A percentile compares a stretch with the other conserved stretches of the same genome.
Evolutionary conservation across 2,113 vertebrate species (phyloP).

Genomic region (Promerops cafer): DNA sequence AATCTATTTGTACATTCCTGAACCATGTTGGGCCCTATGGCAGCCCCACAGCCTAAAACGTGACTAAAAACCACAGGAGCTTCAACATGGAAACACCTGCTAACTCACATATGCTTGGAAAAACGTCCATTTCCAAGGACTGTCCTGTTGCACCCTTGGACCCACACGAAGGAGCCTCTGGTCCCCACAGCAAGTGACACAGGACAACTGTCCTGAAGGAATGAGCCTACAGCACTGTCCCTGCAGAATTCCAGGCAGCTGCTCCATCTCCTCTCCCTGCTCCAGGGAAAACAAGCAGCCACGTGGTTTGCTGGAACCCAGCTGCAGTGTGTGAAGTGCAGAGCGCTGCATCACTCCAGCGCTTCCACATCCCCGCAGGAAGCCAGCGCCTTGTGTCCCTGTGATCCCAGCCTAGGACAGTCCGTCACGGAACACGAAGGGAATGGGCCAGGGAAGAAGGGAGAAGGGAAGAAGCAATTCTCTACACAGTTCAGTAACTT

Average conservation of each 20-base stretch:
- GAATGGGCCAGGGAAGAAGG: background rate
- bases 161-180: background rate
- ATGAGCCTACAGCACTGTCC: background rate
- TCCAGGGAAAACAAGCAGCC: background rate
- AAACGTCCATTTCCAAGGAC: background rate
- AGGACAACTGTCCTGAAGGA: background rate
- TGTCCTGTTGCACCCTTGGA: background rate
- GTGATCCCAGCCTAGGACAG: background rate
- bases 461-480: slow-evolving; percentile 31
- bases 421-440: background rate
- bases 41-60: background rate
- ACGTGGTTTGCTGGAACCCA: background rate
- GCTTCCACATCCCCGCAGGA: background rate
- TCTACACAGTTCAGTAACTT: slow-evolving; percentile 2
- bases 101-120: background rate
- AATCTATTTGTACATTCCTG: background rate
- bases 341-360: background rate
- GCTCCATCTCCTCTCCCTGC: background rate
- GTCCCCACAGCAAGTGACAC: background rate
- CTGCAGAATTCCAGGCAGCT: background rate
- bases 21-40: background rate
- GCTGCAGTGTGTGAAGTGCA: accelerated
- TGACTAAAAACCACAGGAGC: background rate
- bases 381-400: background rate
- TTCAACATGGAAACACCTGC: background rate